A percentile compares a stretch with the other conserved stretches of the same genome.
These are phyloP conservation scores for Toxotes lorentzi DNA, from an alignment of 2,797 vertebrate genomes.

Conservation along the genomic window DNA sequence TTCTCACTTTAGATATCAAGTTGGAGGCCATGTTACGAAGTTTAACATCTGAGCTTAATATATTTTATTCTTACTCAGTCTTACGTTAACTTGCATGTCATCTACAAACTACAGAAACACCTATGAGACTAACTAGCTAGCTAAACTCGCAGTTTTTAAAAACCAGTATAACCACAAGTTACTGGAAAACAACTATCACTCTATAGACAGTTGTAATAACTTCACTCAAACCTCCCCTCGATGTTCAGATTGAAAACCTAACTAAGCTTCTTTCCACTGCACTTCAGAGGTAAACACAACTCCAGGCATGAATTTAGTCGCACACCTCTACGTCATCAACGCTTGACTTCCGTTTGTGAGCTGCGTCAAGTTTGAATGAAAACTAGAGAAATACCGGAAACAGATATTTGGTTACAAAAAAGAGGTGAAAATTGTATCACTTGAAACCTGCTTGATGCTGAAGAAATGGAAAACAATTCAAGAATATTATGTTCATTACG, in stretches of 20 bases:
- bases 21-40: constrained; percentile 65
- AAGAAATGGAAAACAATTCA: not conserved
- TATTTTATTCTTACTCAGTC: not conserved
- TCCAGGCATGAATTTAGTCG: constrained; percentile 34
- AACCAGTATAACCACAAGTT: not conserved
- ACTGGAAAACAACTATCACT: not conserved
- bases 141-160: not conserved
- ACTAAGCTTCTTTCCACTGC: not conserved
- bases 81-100: not conserved
- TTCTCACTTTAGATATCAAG: constrained; percentile 58
- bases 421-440: rapidly evolving
- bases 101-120: not conserved
- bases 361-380: not conserved
- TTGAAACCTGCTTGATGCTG: not conserved
- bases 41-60: not conserved
- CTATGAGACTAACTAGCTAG: not conserved
- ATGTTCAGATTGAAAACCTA: not conserved
- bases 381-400: constrained; percentile 8
- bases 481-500: not conserved
- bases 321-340: constrained; percentile 59
- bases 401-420: not conserved
- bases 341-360: constrained; percentile 27
- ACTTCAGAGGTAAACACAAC: constrained; percentile 2
- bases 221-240: not conserved
- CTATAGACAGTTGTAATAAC: not conserved